Percentiles rank a stretch among this genome's conserved stretches.
Conservation (phyloP, 2,113 vertebrate genomes). For the Istiophorus platypterus region DNA sequence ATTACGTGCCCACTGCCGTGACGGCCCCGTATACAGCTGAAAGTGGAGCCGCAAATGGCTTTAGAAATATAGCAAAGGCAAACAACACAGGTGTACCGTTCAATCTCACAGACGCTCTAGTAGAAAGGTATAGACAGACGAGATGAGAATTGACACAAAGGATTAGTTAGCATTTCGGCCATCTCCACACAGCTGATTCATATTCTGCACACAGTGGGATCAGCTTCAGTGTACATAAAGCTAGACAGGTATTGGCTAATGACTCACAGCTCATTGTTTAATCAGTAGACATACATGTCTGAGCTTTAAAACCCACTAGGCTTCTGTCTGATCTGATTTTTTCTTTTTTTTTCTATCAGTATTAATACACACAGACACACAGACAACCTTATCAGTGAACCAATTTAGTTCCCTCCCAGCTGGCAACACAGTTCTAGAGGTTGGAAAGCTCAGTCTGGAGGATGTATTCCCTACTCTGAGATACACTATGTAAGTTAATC, state of each 20-base stretch:
- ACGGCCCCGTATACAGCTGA: not conserved
- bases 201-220: slow-evolving; percentile 60
- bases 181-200: slow-evolving; percentile 38
- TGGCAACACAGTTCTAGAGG: not conserved
- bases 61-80: slow-evolving; percentile 40
- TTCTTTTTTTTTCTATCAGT: slow-evolving; percentile 39
- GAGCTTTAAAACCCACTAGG: slow-evolving; percentile 47
- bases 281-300: slow-evolving; percentile 62
- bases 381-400: not conserved
- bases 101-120: slow-evolving; percentile 28
- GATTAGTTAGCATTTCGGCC: slow-evolving; percentile 48
- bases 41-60: slow-evolving; percentile 29
- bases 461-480: not conserved
- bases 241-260: slow-evolving; percentile 57
- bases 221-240: slow-evolving; percentile 56
- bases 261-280: slow-evolving; percentile 57
- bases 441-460: slow-evolving; percentile 2
- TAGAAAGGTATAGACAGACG: slow-evolving; percentile 43
- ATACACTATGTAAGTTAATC: not conserved
- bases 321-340: slow-evolving; percentile 42
- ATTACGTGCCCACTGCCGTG: not conserved
- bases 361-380: slow-evolving; percentile 13
- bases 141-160: slow-evolving; percentile 46
- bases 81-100: slow-evolving; percentile 37
- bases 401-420: slow-evolving; percentile 16